Evolutionary conservation across 1,140 invertebrate species (phyloP), one percentile per base, ranked within the genome.

Genomic region (Bombus affinis): DNA sequence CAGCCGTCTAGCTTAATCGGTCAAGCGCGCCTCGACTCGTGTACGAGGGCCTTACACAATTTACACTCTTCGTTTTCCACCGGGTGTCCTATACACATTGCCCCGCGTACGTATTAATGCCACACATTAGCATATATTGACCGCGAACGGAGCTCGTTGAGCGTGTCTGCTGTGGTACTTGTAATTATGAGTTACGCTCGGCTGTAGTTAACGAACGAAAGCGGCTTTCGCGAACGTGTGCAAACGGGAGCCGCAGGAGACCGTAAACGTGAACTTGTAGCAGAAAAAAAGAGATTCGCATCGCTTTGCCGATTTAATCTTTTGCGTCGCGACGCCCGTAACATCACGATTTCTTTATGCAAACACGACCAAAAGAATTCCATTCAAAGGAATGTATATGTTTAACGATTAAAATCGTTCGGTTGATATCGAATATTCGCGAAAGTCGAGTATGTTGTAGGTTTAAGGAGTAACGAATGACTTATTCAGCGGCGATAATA

Each of bases 171-270:
- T 81, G 88, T 82, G 89, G 87, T 90, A 86, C 87, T 90, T 92
- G 91, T 93, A 93, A 93, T 93, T 93, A 93, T 88, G 85, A 89
- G 80, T 86, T 89, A 89, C 88, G 77, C 88, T 89, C 47, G 71
- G 44, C 84, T 65, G 85, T 85, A 70, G 87, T 89, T 89, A 89
- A 89, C 83, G 88, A 89, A 89, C 85, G 84, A 81, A 81, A 85
- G 74, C 79, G 42, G 83, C 83, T 85, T 79, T 73, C 35, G 53
- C 68, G 68, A 71, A 47, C 65, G 57, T 39, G 66, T 53, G 66
- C 39, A 47, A 62, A 76, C 47, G 71, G 18, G 47, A 53, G 47
- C n/a, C 15, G 15, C 18, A 8, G 12, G 13, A n/a, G 35, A 32
- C 25, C 10, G 62, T 3, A 22, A 65, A 66, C 32, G 28, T 35